Base-by-base conservation (phyloP, 2,113 vertebrate species). In the Ageneiosus marmoratus region DNA sequence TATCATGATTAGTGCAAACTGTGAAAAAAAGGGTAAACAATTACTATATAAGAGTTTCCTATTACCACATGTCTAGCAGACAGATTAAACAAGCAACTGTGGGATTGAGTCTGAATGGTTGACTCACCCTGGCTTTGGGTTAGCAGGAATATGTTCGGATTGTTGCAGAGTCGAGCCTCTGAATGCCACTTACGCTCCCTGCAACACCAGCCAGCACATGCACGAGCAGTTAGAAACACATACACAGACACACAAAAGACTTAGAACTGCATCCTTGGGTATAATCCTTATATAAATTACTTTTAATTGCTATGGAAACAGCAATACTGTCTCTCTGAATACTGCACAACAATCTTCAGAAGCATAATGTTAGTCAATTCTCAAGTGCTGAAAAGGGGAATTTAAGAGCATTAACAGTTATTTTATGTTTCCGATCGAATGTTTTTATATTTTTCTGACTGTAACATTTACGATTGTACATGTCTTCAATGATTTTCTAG, bases 61-160 rank as follows among this genome's bases (percentile, higher is more conserved):
- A 29, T 32, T 22, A 1, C 18, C 27, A 13, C 73, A 37, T 7
- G 29, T 37, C 29, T 13, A 76, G 29, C 27, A 55, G 18, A 37
- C 20, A 6, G 12, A 76, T 24, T 53, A 12, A 20, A 13, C 8
- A 20, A 34, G 27, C 4, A 13, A 7, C 4, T 32, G 18, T 50
- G 60, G 58, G 44, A 48, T 15, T 34, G 58, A 46, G 56, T 58
- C 37, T n/a, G 58, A 22, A 29, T 29, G 18, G 60, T 22, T 50
- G 29, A 86, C 92, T 92, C 91, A 92, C 91, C 92, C 88, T 91
- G 91, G 91, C 82, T 55, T 34, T 13, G 88, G 92, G 92, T 96
- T 96, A 99, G 95, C 97, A 99, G 92, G 98, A 99, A 94, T 98
- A 98, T 89, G 98, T 99, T 95, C 98, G 96, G 95, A 99, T 95